Base-by-base conservation (phyloP, 2,888 invertebrate species). In the Catotricha subobsoleta region DNA sequence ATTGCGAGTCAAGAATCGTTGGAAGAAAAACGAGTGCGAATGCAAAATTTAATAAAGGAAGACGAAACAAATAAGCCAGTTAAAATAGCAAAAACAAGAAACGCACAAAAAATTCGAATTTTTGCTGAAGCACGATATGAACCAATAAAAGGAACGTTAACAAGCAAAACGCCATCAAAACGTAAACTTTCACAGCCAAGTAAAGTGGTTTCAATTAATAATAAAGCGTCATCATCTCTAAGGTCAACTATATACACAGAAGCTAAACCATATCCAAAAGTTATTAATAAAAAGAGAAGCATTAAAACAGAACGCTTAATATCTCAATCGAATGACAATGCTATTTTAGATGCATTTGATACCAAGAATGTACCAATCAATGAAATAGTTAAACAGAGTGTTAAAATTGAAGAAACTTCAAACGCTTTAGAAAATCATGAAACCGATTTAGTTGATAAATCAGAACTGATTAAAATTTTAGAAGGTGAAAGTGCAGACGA, bases 281-380 rank as follows among this genome's bases (percentile, higher is more conserved):
- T 25, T 25, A 10, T 8, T 10, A 10, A 15, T 6, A 15, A 15
- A 16, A 20, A 8, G 10, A 12, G 15, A 25, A 15, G 18, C 9
- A 10, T 4, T 3, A 33, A 12, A 10, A 37, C 36, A 2, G 36
- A 25, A 25, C 36, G 25, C 5, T 16, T 37, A 10, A 23, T 37
- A 25, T 3, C 36, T 15, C 23, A 37, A 16, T 20, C 36, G 8
- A 15, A 16, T 16, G 36, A 37, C 19, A 37, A 37, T 37, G 36
- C 36, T 3, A 16, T 37, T n/a, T n/a, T 15, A n/a, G 36, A 37
- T 37, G 25, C 36, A 37, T 37, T 23, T 25, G 36, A 37, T 34
- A 34, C 21, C 5, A 19, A 21, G 21, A 34, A 34, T n/a, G 7
- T 13, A 12, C 33, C 18, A 19, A 3, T 7, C 3, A 34, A 4